phyloP scores from a whole-genome alignment of 2,888 invertebrate species.

The Nysson spinosus region DNA sequence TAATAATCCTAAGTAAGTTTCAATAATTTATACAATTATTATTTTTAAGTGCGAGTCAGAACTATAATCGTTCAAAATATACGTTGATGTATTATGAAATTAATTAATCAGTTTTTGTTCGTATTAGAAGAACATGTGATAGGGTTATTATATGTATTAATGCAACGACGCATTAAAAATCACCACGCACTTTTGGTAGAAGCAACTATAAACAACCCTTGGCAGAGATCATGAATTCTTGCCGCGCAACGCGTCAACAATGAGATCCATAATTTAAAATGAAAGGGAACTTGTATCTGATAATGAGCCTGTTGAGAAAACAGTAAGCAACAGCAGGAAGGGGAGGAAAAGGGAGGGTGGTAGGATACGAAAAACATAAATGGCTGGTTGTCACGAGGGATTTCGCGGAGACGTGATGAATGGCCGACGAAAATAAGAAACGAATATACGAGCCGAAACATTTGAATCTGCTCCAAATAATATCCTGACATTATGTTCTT shows the following conservation, averaged over 20 bases:
- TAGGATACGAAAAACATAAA: conserved; percentile 38
- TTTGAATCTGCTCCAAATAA: conserved; percentile 51
- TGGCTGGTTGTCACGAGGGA: conserved; percentile 36
- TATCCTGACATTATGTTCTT: conserved; percentile 41
- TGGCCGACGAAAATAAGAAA: conserved; percentile 43
- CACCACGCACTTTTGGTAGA: too few relatives aligned
- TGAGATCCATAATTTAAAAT: background rate
- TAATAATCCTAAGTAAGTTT: too few relatives aligned
- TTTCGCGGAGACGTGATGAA: conserved; percentile 44
- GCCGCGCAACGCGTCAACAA: background rate
- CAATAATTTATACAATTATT: too few relatives aligned
- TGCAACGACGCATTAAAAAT: too few relatives aligned
- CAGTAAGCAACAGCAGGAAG: too few relatives aligned
- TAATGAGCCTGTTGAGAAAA: conserved; percentile 15
- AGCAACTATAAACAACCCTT: background rate
- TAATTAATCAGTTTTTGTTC: too few relatives aligned
- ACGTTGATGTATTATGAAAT: too few relatives aligned
- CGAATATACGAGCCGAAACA: conserved; percentile 19
- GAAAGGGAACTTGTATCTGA: conserved; percentile 4
- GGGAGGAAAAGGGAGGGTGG: background rate
- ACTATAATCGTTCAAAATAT: too few relatives aligned
- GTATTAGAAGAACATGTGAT: too few relatives aligned
- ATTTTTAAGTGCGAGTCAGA: too few relatives aligned
- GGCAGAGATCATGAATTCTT: background rate
- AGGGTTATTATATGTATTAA: too few relatives aligned